phyloP scores from a whole-genome alignment of 2,797 vertebrate genomes.

The Labroides dimidiatus region DNA sequence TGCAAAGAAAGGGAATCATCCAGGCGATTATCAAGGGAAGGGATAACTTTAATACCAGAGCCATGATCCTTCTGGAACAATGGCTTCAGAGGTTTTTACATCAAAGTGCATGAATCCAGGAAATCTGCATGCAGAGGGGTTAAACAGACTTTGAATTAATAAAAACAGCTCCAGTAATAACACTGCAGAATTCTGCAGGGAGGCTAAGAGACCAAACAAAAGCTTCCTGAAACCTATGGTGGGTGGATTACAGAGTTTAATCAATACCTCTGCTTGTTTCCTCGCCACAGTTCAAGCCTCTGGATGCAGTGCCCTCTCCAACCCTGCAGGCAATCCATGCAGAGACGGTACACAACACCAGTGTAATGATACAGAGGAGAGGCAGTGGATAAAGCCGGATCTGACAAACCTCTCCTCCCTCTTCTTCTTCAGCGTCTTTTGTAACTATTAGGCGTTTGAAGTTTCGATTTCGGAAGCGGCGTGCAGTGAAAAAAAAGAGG shows the following conservation, averaged over 20 bases:
- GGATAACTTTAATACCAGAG: neutral
- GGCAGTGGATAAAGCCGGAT: conserved; percentile 34
- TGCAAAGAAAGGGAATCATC: conserved; percentile 1
- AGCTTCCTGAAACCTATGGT: conserved; percentile 16
- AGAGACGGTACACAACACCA: conserved; percentile 18
- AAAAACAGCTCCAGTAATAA: conserved; percentile 6
- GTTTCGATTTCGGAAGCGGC: conserved; percentile 9
- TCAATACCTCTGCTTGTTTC: conserved; percentile 52
- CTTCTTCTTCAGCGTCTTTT: conserved; percentile 1
- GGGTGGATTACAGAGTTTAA: conserved; percentile 36
- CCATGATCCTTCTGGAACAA: conserved; percentile 17
- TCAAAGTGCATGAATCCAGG: conserved; percentile 15
- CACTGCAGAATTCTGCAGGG: neutral
- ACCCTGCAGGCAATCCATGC: conserved; percentile 43
- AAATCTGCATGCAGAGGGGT: neutral
- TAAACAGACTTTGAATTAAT: conserved; percentile 34
- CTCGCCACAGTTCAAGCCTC: conserved; percentile 24
- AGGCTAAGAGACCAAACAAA: conserved; percentile 21
- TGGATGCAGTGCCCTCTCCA: conserved; percentile 42
- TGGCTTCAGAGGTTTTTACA: conserved; percentile 18
- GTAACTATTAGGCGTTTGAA: conserved; percentile 26
- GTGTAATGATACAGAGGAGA: conserved; percentile 27
- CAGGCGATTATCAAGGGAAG: conserved; percentile 23
- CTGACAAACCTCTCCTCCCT: conserved; percentile 16
- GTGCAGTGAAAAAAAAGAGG: neutral